A percentile compares a stretch with the other conserved stretches of the same genome.
Conservation (phyloP, 2,888 invertebrate genomes). For the Exocentrus adspersus region DNA sequence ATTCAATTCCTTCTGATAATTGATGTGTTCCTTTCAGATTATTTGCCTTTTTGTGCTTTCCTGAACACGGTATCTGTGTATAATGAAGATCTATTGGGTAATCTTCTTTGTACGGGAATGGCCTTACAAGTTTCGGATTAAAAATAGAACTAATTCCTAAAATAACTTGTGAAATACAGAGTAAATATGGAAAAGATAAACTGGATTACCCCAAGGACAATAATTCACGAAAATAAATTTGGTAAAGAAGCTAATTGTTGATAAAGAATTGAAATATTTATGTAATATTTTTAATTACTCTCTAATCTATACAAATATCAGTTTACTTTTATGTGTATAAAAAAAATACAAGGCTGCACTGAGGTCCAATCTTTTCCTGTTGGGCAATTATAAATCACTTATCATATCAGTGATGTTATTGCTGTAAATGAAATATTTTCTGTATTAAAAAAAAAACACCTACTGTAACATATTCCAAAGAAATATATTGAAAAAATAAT, state of each 20-base stretch:
- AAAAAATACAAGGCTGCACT: background rate
- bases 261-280: background rate
- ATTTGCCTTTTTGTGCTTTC: background rate
- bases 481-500: background rate
- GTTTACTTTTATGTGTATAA: background rate
- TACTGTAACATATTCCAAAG: no score
- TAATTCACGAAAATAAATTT: background rate
- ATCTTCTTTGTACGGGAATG: background rate
- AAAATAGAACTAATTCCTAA: background rate
- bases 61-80: background rate
- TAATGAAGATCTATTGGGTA: background rate
- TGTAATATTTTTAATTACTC: background rate
- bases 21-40: slow-evolving; percentile 35
- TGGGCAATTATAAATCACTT: no score
- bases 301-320: background rate
- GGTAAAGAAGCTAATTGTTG: background rate
- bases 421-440: no score
- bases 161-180: background rate
- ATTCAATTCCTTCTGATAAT: slow-evolving; percentile 38
- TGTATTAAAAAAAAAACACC: no score
- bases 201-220: background rate
- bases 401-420: no score
- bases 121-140: background rate
- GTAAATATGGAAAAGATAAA: background rate
- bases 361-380: no score